Evolutionary conservation across 2,888 invertebrate genomes (phyloP).

Genomic region (Gryllus longicercus): DNA sequence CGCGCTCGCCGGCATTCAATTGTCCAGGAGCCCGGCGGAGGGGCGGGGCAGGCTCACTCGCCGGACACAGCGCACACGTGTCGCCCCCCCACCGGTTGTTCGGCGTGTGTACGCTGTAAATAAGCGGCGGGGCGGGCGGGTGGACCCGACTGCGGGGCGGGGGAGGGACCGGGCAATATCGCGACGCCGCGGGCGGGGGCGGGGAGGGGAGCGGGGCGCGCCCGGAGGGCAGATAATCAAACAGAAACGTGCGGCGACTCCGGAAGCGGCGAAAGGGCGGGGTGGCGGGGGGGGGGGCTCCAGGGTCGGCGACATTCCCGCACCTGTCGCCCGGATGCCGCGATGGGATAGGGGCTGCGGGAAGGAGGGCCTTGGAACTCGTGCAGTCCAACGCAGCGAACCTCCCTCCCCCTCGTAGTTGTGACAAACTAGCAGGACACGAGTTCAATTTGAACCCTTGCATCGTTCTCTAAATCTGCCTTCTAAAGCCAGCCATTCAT

Average conservation of each 20-base stretch:
- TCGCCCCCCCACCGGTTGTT: not conserved
- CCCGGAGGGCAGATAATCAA: not conserved
- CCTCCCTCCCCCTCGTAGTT: no score
- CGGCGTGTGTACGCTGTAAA: not conserved
- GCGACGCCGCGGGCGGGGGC: not conserved
- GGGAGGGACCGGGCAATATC: not conserved
- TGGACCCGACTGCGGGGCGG: not conserved
- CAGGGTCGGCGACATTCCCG: not conserved
- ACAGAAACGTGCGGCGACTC: not conserved
- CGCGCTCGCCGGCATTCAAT: slow-evolving; percentile 6
- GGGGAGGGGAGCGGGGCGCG: not conserved
- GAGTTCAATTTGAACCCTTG: no score
- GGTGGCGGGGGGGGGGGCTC: not conserved
- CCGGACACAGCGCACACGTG: slow-evolving; percentile 2
- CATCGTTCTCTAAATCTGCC: no score
- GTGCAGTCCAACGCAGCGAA: no score
- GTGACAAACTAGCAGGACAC: no score
- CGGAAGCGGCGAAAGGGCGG: not conserved
- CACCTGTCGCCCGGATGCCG: not conserved
- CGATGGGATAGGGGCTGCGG: no score
- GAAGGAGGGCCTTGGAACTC: no score
- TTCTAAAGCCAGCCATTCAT: no score
- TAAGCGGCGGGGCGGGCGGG: not conserved
- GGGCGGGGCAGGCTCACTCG: not conserved
- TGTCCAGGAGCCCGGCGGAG: not conserved